Evolutionary conservation across 1,140 invertebrate species (phyloP), one percentile per base, ranked within the genome.

Genomic region (Leptinotarsa undecemlineata): DNA sequence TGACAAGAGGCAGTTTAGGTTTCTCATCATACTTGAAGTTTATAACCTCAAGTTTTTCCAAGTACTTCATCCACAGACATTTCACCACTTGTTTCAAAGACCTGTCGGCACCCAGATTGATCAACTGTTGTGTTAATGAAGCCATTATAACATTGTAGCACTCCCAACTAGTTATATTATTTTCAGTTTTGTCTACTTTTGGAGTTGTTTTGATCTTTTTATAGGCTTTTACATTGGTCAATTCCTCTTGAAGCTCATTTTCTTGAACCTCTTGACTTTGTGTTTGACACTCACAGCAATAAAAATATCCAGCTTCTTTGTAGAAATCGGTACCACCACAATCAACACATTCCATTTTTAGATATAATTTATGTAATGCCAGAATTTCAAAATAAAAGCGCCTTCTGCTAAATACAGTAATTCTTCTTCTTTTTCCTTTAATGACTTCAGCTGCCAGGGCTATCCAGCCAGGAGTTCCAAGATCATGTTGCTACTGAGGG

Each of bases 21-120:
- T 87, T 66, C 6, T 71, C 51, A 71, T 86, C 85, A 13, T 78
- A 76, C 2, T 82, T 84, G 20, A 82, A 86, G 4, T 87, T 87
- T 73, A 86, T 86, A 76, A 91, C 87, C 83, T 91, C 87, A 72
- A 89, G 82, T 78, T 88, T 87, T 47, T 86, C 79, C 76, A 92
- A 84, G 82, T 91, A 92, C 1, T 82, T 83, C 21, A 89, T 85
- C 91, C 91, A 92, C n/a, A 92, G 76, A 75, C 91, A 88, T 21
- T 91, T 85, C 5, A 89, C 82, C 74, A 88, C 88, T 42, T 85
- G 68, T 84, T 90, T 92, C 6, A 92, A 83, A 26, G 86, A 81
- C 26, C 85, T 72, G 69, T 88, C 83, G 42, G 87, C 88, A 23
- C 91, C 91, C 68, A 91, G 83, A 70, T 79, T 70, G 1, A 91